Conservation (phyloP, 2,113 vertebrate genomes). For the Pandion haliaetus region DNA sequence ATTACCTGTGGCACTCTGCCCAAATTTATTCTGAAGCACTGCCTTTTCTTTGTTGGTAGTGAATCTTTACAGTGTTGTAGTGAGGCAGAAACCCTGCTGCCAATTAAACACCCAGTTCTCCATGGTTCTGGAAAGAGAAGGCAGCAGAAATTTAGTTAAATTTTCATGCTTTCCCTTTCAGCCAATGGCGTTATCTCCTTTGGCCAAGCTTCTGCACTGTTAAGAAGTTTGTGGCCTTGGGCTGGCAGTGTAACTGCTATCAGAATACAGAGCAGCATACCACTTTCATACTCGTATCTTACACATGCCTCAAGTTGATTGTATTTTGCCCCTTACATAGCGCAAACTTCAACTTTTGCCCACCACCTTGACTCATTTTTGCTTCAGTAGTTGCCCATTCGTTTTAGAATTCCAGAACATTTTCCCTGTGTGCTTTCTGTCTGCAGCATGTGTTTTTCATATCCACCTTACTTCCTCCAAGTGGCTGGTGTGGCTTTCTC, state of each 20-base stretch:
- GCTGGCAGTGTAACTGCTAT: not conserved
- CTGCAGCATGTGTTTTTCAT: not conserved
- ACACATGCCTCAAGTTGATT: not conserved
- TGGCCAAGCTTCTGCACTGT: not conserved
- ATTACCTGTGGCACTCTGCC: not conserved
- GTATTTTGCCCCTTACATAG: not conserved
- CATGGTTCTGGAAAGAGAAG: not conserved
- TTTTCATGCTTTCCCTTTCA: not conserved
- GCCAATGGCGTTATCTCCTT: not conserved
- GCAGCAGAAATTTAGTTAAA: not conserved
- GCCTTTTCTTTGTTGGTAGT: not conserved
- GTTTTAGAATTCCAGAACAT: not conserved
- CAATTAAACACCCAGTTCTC: not conserved
- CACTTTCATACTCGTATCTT: not conserved
- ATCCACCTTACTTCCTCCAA: not conserved
- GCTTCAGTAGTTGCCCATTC: not conserved
- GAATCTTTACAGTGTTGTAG: not conserved
- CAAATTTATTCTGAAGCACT: not conserved
- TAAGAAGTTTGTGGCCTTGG: not conserved
- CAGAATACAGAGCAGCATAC: not conserved
- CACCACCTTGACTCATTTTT: not conserved
- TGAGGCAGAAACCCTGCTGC: not conserved
- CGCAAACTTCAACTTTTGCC: not conserved
- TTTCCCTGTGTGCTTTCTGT: not conserved
- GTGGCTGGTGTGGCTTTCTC: not conserved